These are phyloP conservation scores for Adelosebastes latens DNA, from an alignment of 2,797 vertebrate species.

Conservation along the genomic window DNA sequence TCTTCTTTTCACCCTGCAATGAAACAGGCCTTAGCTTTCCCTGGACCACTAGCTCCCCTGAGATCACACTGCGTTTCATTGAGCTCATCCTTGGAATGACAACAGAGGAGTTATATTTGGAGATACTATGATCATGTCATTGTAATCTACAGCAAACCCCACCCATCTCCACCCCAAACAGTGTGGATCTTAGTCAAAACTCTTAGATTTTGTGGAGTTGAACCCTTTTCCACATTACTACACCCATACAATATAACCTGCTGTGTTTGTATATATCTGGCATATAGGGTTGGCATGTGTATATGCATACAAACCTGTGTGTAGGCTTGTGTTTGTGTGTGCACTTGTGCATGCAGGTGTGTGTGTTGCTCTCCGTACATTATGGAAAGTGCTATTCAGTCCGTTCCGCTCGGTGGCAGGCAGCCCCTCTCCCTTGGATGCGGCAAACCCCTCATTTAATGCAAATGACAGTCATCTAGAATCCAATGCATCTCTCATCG, in stretches of 20 bases:
- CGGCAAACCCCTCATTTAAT: slow-evolving; percentile 95
- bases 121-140: slow-evolving; percentile 27
- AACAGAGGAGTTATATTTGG: slow-evolving; percentile 44
- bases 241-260: not conserved
- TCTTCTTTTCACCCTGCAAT: slow-evolving; percentile 67
- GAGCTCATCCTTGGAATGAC: slow-evolving; percentile 60
- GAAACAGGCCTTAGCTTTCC: slow-evolving; percentile 64
- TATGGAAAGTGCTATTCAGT: slow-evolving; percentile 64
- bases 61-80: slow-evolving; percentile 58
- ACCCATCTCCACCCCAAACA: not conserved
- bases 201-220: slow-evolving; percentile 6
- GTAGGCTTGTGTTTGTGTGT: slow-evolving; percentile 28
- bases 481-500: slow-evolving; percentile 93
- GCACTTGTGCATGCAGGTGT: slow-evolving; percentile 26
- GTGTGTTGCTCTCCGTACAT: slow-evolving; percentile 37
- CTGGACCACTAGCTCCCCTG: slow-evolving; percentile 57
- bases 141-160: slow-evolving; percentile 7
- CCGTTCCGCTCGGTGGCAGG: slow-evolving; percentile 70
- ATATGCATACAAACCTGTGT: not conserved
- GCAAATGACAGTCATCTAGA: slow-evolving; percentile 99
- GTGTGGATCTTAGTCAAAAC: not conserved
- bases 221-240: not conserved
- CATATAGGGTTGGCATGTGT: not conserved
- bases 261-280: slow-evolving; percentile 15
- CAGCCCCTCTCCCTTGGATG: slow-evolving; percentile 80